These are phyloP conservation scores for Chauna torquata DNA, from an alignment of 2,113 vertebrate species.

Conservation along the genomic window DNA sequence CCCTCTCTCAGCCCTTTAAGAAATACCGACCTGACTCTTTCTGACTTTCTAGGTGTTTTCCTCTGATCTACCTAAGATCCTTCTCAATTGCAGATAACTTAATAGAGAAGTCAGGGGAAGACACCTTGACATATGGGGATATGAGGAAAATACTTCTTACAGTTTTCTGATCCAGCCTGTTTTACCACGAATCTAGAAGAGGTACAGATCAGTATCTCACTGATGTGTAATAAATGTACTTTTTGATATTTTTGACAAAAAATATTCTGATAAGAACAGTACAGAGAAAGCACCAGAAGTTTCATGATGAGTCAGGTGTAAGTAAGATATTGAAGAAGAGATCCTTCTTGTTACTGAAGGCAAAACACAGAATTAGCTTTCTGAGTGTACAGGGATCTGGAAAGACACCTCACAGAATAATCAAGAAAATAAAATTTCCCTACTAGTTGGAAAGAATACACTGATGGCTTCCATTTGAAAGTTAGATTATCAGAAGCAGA, in stretches of 20 bases:
- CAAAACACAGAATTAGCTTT: background rate
- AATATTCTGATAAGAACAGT: background rate
- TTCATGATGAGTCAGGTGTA: background rate
- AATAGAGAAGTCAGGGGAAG: background rate
- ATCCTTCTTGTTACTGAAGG: background rate
- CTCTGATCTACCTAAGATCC: background rate
- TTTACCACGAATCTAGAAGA: background rate
- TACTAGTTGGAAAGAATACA: background rate
- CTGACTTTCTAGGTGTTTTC: background rate
- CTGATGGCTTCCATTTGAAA: background rate
- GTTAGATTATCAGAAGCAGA: constrained; percentile 27
- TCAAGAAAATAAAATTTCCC: background rate
- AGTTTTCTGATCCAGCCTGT: background rate
- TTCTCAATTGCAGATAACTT: background rate
- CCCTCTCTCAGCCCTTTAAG: background rate
- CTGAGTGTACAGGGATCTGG: background rate
- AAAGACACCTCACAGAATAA: background rate
- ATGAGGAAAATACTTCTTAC: background rate
- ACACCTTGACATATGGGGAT: background rate
- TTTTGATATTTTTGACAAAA: background rate
- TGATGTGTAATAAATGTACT: background rate
- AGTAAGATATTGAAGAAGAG: background rate
- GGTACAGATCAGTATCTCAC: background rate
- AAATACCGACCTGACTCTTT: background rate
- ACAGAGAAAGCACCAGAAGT: background rate